Conservation (phyloP, 2,888 invertebrate species). For the Entomobrya multifasciata region DNA sequence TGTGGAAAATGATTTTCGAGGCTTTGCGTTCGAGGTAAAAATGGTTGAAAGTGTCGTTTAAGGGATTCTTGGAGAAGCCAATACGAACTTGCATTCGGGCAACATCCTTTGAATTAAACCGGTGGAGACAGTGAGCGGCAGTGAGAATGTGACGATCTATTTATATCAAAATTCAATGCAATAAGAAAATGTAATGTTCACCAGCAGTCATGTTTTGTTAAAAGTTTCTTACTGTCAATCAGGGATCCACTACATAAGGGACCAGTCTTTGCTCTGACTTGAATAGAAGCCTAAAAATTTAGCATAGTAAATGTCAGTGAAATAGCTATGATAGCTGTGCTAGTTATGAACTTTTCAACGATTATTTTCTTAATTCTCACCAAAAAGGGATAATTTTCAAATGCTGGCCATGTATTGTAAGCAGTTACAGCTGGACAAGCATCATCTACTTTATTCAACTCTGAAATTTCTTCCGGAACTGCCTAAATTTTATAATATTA, state of each 20-base stretch:
- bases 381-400: constrained; percentile 75
- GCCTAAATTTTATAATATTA: no score
- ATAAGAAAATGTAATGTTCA: no score
- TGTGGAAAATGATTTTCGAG: constrained; percentile 75
- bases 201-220: no score
- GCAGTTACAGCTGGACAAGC: constrained; percentile 65
- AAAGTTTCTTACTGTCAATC: constrained; percentile 60
- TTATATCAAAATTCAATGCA: neutral
- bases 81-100: constrained; percentile 76
- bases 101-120: constrained; percentile 76
- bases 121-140: constrained; percentile 72
- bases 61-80: constrained; percentile 69
- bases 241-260: constrained; percentile 73
- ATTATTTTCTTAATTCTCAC: no score
- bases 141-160: constrained; percentile 70
- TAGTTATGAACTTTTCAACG: no score
- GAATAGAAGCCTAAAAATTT: constrained; percentile 71
- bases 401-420: constrained; percentile 75
- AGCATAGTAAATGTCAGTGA: neutral
- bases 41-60: constrained; percentile 75
- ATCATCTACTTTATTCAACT: constrained; percentile 32
- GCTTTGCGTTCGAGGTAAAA: constrained; percentile 72
- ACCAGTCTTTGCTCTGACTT: constrained; percentile 71
- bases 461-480: neutral
- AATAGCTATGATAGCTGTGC: neutral